These are phyloP conservation scores for Volucella bombylans DNA, from an alignment of 2,888 invertebrate genomes.

Conservation along the genomic window DNA sequence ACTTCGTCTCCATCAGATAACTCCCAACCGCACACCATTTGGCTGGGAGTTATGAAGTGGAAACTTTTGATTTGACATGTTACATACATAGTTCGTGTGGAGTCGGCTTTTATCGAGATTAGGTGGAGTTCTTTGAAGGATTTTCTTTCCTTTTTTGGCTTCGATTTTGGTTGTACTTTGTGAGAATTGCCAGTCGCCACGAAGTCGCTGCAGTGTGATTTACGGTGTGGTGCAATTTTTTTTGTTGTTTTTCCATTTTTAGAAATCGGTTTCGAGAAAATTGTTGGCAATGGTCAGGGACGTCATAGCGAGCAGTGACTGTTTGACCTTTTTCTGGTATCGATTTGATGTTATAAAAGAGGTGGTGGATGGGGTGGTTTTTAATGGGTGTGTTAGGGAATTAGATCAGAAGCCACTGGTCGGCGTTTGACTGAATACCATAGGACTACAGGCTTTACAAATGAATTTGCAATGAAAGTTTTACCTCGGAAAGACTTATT, in stretches of 20 bases:
- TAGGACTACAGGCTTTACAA: too few species aligned
- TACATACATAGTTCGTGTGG: slow-evolving; percentile 27
- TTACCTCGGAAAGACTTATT: too few species aligned
- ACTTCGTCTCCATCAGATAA: too few species aligned
- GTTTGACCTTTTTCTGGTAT: slow-evolving; percentile 16
- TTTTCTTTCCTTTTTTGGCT: slow-evolving; percentile 2
- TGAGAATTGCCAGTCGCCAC: slow-evolving; percentile 37
- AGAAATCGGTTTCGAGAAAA: slow-evolving; percentile 6
- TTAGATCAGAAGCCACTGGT: too few species aligned
- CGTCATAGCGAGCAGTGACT: slow-evolving; percentile 3
- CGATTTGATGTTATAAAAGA: background rate
- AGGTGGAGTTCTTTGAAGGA: background rate
- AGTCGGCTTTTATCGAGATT: slow-evolving; percentile 47
- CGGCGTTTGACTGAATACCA: too few species aligned
- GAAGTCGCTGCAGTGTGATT: slow-evolving; percentile 27
- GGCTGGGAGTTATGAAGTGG: slow-evolving; percentile 45
- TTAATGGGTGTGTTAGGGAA: background rate
- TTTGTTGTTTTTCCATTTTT: slow-evolving; percentile 8
- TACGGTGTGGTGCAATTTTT: background rate
- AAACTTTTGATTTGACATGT: slow-evolving; percentile 51
- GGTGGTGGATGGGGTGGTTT: background rate
- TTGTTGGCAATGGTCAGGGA: slow-evolving; percentile 44
- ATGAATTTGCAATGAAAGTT: too few species aligned
- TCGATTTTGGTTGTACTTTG: background rate
- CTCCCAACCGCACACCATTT: background rate